Evolutionary conservation across 1,140 invertebrate species (phyloP).

Genomic region (Ceratosolen solmsi): DNA sequence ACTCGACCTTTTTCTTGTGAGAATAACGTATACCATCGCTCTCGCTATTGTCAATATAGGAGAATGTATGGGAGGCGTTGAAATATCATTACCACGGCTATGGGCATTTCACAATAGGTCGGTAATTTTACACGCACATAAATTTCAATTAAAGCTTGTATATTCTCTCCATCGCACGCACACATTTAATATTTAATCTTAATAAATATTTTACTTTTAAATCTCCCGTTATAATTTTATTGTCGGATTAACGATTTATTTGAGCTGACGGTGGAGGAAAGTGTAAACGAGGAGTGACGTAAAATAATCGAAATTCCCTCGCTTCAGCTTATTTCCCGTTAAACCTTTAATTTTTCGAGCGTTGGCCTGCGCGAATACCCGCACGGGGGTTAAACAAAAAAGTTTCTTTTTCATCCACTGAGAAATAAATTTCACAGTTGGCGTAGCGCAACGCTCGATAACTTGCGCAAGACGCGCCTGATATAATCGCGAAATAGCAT

Average conservation of each 20-base stretch:
- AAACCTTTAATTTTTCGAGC: neutral
- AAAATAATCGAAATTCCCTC: conserved; percentile 3
- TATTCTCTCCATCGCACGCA: no score
- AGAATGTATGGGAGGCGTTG: no score
- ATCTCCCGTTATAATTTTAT: neutral
- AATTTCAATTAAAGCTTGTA: no score
- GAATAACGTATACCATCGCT: no score
- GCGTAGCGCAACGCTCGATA: conserved; percentile 27
- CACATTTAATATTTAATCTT: conserved; percentile 20
- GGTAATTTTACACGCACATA: no score
- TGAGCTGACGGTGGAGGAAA: no score
- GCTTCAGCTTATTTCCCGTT: neutral
- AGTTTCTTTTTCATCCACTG: neutral
- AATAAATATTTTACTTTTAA: no score
- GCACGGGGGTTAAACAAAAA: neutral
- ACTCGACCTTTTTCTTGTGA: no score
- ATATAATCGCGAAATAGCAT: conserved; percentile 25
- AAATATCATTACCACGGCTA: no score
- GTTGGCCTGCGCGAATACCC: neutral
- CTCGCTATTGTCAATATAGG: no score
- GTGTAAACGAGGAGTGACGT: neutral
- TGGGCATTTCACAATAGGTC: no score
- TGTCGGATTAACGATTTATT: neutral
- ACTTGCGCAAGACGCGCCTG: neutral
- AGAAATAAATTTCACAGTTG: conserved; percentile 33